Evolutionary conservation across 2,797 vertebrate genomes (phyloP).

Genomic region (Darevskia nairensis): DNA sequence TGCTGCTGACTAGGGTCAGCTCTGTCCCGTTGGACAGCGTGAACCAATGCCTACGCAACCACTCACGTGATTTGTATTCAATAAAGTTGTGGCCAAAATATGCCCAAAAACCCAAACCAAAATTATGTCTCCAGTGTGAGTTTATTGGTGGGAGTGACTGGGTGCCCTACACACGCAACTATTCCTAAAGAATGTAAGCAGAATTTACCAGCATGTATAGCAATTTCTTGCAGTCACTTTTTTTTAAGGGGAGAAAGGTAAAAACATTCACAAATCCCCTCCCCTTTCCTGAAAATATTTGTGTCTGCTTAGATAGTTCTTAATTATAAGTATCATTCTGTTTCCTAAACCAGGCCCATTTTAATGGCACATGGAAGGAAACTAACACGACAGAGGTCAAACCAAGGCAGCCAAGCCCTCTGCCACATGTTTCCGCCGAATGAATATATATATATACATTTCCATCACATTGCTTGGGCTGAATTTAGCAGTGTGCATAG

Average conservation of each 20-base stretch:
- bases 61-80: too few relatives aligned
- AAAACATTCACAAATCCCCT: background rate
- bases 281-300: background rate
- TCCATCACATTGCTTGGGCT: conserved; percentile 58
- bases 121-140: too few relatives aligned
- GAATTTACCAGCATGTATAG: background rate
- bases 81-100: too few relatives aligned
- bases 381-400: conserved; percentile 61
- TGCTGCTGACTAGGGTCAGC: too few relatives aligned
- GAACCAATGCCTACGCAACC: too few relatives aligned
- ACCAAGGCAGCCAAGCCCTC: conserved; percentile 58
- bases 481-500: conserved; percentile 50
- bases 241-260: background rate
- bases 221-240: background rate
- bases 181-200: background rate
- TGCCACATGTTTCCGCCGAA: conserved; percentile 56
- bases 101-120: too few relatives aligned
- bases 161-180: too few relatives aligned
- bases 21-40: too few relatives aligned
- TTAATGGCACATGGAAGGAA: conserved; percentile 69
- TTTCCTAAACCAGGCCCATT: background rate
- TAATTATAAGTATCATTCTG: background rate
- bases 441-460: conserved; percentile 4
- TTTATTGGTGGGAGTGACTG: too few relatives aligned
- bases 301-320: background rate